Evolutionary conservation across 2,797 vertebrate species (phyloP).

Genomic region (Staurois parvus): DNA sequence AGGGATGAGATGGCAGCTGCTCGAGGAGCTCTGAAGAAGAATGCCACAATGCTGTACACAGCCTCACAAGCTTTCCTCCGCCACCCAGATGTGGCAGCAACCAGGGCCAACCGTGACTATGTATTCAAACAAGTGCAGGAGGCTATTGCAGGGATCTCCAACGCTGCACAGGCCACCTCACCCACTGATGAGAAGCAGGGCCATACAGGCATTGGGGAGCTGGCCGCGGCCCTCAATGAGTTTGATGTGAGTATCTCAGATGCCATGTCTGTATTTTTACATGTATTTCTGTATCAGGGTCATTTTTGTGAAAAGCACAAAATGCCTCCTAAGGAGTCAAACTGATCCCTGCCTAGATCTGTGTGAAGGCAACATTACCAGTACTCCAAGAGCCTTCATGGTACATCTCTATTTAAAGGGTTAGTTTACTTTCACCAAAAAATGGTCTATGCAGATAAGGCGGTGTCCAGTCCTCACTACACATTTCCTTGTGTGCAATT

Average conservation of each 20-base stretch:
- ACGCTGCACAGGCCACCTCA: slow-evolving; percentile 94
- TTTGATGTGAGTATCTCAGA: slow-evolving; percentile 89
- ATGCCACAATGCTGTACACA: slow-evolving; percentile 97
- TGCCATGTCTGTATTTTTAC: accelerated
- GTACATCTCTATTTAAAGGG: too few species aligned
- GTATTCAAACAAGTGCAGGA: slow-evolving; percentile 99
- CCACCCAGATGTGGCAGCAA: slow-evolving; percentile 95
- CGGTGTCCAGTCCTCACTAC: too few species aligned
- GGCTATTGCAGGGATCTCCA: slow-evolving; percentile 95
- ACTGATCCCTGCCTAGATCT: too few species aligned
- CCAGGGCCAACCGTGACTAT: slow-evolving; percentile 95
- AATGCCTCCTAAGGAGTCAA: too few species aligned
- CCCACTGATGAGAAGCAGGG: slow-evolving; percentile 95
- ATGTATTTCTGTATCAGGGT: too few species aligned
- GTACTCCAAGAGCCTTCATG: too few species aligned
- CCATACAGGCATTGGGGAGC: slow-evolving; percentile 94
- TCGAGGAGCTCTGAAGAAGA: slow-evolving; percentile 96
- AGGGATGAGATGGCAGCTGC: slow-evolving; percentile 98
- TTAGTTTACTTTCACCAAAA: too few species aligned
- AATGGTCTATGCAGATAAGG: too few species aligned
- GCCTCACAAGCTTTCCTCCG: slow-evolving; percentile 96
- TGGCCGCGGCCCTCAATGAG: slow-evolving; percentile 96
- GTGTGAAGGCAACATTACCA: too few species aligned
- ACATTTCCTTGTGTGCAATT: too few species aligned
- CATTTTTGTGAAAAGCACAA: too few species aligned